A percentile compares a stretch with the other conserved stretches of the same genome.
phyloP scores from a whole-genome alignment of 2,888 invertebrate species.

The Thymelicus acteon region DNA sequence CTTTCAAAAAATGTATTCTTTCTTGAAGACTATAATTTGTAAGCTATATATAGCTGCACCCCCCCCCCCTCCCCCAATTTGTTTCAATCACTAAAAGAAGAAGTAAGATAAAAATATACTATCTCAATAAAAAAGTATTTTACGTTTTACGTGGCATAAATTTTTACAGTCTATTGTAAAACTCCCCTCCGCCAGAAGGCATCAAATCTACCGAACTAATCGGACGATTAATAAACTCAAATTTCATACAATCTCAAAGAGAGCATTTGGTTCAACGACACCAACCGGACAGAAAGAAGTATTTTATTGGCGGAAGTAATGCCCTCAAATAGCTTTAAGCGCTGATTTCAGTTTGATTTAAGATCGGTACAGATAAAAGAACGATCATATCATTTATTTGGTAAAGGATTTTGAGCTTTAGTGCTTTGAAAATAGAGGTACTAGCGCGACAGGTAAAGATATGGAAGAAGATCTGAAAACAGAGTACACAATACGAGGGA shows the following conservation, averaged over 20 bases:
- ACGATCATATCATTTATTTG: slow-evolving; percentile 40
- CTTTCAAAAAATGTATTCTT: no score
- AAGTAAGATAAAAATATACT: slow-evolving; percentile 14
- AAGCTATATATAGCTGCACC: no score
- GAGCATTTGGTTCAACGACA: slow-evolving; percentile 45
- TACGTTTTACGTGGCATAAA: slow-evolving; percentile 35
- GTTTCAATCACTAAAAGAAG: slow-evolving; percentile 12
- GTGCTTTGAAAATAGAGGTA: slow-evolving; percentile 15
- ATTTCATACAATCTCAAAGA: slow-evolving; percentile 36
- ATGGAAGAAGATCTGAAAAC: slow-evolving; percentile 59
- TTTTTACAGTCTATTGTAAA: slow-evolving; percentile 36
- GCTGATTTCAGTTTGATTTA: slow-evolving; percentile 80
- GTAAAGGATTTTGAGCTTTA: slow-evolving; percentile 49
- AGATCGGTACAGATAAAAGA: slow-evolving; percentile 69
- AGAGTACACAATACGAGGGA: slow-evolving; percentile 77
- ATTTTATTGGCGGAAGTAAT: slow-evolving; percentile 80
- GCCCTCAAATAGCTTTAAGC: slow-evolving; percentile 70
- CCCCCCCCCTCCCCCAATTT: no score
- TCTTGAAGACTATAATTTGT: no score
- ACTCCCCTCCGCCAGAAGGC: slow-evolving; percentile 17
- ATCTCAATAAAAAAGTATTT: slow-evolving; percentile 34
- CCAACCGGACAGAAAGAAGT: slow-evolving; percentile 61
- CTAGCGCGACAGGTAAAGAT: slow-evolving; percentile 11
- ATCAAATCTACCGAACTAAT: slow-evolving; percentile 25
- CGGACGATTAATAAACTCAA: slow-evolving; percentile 38